phyloP scores from a whole-genome alignment of 2,888 invertebrate species.

The Tricholauxania praeusta region DNA sequence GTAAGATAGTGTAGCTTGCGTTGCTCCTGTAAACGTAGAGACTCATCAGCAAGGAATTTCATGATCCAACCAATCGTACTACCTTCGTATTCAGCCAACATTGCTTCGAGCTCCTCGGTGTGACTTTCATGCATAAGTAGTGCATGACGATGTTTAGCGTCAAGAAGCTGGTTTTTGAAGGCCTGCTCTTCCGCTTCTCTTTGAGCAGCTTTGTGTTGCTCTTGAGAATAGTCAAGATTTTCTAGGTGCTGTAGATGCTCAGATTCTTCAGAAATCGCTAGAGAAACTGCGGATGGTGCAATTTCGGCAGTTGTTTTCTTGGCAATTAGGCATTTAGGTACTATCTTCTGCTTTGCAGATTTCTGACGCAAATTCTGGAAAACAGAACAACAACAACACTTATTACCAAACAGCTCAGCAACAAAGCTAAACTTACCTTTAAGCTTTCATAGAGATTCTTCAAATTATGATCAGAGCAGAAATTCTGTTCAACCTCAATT shows the following conservation, averaged over 20 bases:
- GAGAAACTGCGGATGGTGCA: neutral
- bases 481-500: slow-evolving; percentile 62
- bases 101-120: slow-evolving; percentile 53
- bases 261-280: neutral
- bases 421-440: slow-evolving; percentile 46
- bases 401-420: neutral
- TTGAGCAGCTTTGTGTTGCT: too few relatives aligned
- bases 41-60: slow-evolving; percentile 82
- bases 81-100: slow-evolving; percentile 79
- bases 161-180: neutral
- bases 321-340: slow-evolving; percentile 56
- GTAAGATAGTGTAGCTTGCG: slow-evolving; percentile 83
- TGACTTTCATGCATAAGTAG: slow-evolving; percentile 57
- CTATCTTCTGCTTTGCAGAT: slow-evolving; percentile 49
- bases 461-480: slow-evolving; percentile 61
- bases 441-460: slow-evolving; percentile 62
- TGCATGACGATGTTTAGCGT: neutral
- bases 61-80: slow-evolving; percentile 78
- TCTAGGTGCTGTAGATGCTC: slow-evolving; percentile 9
- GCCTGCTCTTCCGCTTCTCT: neutral
- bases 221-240: too few relatives aligned
- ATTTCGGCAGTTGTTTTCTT: slow-evolving; percentile 33
- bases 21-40: slow-evolving; percentile 81
- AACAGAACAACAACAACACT: slow-evolving; percentile 4
- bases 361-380: slow-evolving; percentile 55